These are phyloP conservation scores for Platanista minor DNA, from an alignment of 2,113 vertebrate species.

Conservation along the genomic window DNA sequence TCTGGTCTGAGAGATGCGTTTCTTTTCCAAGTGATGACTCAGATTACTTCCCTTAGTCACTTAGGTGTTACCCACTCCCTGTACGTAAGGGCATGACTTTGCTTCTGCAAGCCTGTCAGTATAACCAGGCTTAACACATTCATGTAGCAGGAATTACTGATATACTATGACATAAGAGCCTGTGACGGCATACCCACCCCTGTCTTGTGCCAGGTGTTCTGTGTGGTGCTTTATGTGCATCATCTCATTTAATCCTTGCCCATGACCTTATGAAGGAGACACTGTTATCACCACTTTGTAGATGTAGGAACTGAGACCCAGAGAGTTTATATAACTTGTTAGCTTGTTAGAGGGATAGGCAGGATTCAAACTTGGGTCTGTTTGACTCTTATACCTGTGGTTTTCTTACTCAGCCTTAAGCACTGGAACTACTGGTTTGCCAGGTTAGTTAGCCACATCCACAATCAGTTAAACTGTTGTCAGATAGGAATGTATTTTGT, in stretches of 20 bases:
- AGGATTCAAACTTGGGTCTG: neutral
- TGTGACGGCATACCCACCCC: neutral
- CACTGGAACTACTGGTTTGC: neutral
- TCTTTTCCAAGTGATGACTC: neutral
- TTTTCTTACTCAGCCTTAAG: neutral
- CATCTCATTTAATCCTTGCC: neutral
- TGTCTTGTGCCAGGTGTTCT: neutral
- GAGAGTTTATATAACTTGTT: slow-evolving; percentile 4
- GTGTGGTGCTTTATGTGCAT: accelerated
- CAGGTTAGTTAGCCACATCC: neutral
- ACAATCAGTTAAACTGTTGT: neutral
- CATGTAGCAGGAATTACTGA: neutral
- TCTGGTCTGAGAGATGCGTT: slow-evolving; percentile 7
- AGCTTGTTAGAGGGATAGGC: neutral
- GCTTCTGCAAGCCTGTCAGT: neutral
- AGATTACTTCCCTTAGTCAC: neutral
- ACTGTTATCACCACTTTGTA: neutral
- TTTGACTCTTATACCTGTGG: neutral
- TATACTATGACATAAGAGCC: accelerated
- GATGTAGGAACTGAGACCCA: neutral
- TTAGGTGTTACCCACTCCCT: neutral
- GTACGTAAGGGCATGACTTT: neutral
- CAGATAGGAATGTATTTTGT: neutral
- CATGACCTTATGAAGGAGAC: neutral
- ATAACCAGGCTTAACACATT: neutral